Evolutionary conservation across 2,113 vertebrate species (phyloP), one percentile per base, ranked within the genome.

Genomic region (Pelusios castaneus): DNA sequence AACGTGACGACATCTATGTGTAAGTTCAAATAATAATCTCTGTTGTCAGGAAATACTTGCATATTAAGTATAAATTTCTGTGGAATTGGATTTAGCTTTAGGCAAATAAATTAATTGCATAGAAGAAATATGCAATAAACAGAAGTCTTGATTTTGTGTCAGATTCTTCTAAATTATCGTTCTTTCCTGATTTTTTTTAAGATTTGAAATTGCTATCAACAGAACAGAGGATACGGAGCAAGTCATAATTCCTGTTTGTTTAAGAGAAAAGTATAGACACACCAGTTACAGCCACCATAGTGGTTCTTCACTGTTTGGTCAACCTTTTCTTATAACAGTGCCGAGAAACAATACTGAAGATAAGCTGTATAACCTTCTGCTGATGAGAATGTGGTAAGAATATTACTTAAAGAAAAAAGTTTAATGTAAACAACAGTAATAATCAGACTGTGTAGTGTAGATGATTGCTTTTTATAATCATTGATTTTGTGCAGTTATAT

Each of bases 1-100:
- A 99, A 93, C 98, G 99, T 88, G 99, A 99, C 93, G 99, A 99
- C 97, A 99, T 99, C 97, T 99, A 99, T 56, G 99, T 99, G 99
- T 99, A 98, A 99, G 99, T 99, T 94, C 81, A 89, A 67, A 86
- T 87, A 90, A 86, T 5, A 5, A 16, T 3, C 10, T 80, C 88
- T 51, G 8, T 81, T 25, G 51, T 41, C 54, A 81, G 24, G 54
- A 81, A 56, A 31, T 58, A 56, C 27, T 43, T 56, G 17, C 25
- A 60, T n/a, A 27, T 79, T 24, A 79, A 87, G 12, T 45, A 45
- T 43, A 45, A 43, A 76, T 43, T 60, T 63, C 5, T 34, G 41
- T 85, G n/a, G 29, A 29, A 22, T 54, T 55, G 38, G 22, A 2
- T 55, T 21, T 88, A 51, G 54, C 8, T 19, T 70, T 34, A 58